Conservation (phyloP, 2,888 invertebrate genomes). For the Rhimphoctona megacephalus region DNA sequence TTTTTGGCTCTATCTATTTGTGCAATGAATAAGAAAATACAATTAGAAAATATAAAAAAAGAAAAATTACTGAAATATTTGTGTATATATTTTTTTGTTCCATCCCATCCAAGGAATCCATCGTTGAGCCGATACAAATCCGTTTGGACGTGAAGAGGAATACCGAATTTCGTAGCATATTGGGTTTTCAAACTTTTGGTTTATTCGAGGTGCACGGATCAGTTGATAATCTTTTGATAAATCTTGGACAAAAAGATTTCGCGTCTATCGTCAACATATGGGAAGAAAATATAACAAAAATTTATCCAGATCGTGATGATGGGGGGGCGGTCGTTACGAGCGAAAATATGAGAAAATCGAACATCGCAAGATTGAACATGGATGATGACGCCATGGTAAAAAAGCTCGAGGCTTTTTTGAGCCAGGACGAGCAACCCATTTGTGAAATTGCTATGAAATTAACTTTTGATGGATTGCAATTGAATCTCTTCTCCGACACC, state of each 20-base stretch:
- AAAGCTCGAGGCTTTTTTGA: constrained; percentile 91
- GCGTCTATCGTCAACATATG: constrained; percentile 90
- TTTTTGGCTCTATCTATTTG: neutral
- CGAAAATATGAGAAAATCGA: constrained; percentile 47
- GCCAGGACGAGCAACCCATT: constrained; percentile 87
- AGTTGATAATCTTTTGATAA: constrained; percentile 89
- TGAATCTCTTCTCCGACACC: constrained; percentile 90
- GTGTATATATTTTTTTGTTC: neutral
- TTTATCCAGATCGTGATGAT: constrained; percentile 69
- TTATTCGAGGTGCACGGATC: constrained; percentile 88
- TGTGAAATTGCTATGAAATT: constrained; percentile 85
- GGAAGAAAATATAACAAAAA: constrained; percentile 88
- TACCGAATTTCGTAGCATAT: constrained; percentile 84
- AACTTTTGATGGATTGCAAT: constrained; percentile 89
- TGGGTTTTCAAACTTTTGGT: constrained; percentile 75
- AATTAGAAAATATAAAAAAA: neutral
- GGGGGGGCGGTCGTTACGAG: constrained; percentile 23
- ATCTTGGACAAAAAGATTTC: constrained; percentile 91
- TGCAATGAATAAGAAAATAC: neutral
- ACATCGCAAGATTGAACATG: constrained; percentile 71
- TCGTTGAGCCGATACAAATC: constrained; percentile 90
- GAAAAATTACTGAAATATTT: neutral
- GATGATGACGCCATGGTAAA: constrained; percentile 88
- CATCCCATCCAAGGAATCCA: constrained; percentile 89
- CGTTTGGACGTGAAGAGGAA: constrained; percentile 91